phyloP scores from a whole-genome alignment of 2,113 vertebrate species.

The Mesembrinibis cayennensis region DNA sequence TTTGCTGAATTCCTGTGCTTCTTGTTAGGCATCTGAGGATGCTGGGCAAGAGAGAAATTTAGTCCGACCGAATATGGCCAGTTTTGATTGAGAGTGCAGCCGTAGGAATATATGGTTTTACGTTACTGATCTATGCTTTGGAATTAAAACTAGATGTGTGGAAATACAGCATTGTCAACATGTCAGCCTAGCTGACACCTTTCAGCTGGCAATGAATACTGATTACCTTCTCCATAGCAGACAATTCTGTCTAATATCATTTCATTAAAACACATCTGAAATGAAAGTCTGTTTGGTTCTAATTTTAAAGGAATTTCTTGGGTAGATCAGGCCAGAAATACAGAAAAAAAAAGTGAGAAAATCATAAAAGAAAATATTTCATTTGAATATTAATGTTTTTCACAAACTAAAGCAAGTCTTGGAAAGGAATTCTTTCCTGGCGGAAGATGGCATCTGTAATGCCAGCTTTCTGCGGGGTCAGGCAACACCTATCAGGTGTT shows the following conservation, averaged over 20 bases:
- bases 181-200: conserved; percentile 27
- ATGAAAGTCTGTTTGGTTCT: neutral
- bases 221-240: conserved; percentile 4
- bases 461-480: neutral
- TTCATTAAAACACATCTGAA: conserved; percentile 14
- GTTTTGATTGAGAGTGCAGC: neutral
- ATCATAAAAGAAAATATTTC: neutral
- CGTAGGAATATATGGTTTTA: neutral
- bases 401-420: neutral
- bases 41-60: neutral
- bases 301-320: neutral
- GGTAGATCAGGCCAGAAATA: neutral
- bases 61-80: neutral
- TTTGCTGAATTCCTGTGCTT: neutral
- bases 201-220: conserved; percentile 29
- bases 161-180: conserved; percentile 40
- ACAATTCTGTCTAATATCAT: neutral
- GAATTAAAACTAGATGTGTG: conserved; percentile 35
- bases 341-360: neutral
- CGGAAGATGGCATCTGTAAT: neutral
- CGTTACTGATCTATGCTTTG: neutral
- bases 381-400: neutral
- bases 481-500: neutral
- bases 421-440: neutral
- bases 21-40: neutral